These are phyloP conservation scores for Phengaris arion DNA, from an alignment of 2,888 invertebrate genomes.

Conservation along the genomic window DNA sequence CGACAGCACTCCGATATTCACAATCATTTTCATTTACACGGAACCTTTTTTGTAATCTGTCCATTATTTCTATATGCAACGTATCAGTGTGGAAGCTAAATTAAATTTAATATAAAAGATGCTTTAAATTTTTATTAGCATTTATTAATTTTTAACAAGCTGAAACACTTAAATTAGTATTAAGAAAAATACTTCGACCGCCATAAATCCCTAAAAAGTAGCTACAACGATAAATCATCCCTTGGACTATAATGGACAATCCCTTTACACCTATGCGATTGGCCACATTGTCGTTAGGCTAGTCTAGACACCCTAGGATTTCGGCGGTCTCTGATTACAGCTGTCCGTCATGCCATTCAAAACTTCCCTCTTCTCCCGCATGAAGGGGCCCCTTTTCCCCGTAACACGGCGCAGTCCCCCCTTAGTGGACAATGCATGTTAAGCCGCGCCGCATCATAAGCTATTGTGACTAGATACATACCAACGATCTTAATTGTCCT, in stretches of 20 bases:
- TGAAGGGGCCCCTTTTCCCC: too few relatives aligned
- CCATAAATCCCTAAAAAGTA: too few relatives aligned
- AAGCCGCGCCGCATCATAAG: neutral
- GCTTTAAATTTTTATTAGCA: too few relatives aligned
- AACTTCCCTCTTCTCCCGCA: neutral
- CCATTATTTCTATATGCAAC: neutral
- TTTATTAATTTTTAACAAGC: too few relatives aligned
- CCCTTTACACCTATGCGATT: neutral
- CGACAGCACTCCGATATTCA: neutral
- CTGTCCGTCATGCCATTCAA: slow-evolving; percentile 24
- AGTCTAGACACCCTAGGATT: slow-evolving; percentile 22
- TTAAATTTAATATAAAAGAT: too few relatives aligned
- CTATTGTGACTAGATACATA: slow-evolving; percentile 18
- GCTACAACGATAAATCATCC: neutral
- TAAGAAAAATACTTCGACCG: too few relatives aligned
- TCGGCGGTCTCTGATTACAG: slow-evolving; percentile 10
- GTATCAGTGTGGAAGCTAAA: too few relatives aligned
- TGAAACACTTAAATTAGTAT: too few relatives aligned
- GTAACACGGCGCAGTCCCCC: neutral
- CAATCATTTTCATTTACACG: neutral
- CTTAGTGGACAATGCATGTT: neutral
- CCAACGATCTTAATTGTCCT: neutral
- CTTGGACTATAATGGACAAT: neutral
- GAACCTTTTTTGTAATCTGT: neutral
- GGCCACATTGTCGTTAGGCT: neutral